Evolutionary conservation across 1,140 invertebrate genomes (phyloP).

Genomic region (Lepidurus packardi): DNA sequence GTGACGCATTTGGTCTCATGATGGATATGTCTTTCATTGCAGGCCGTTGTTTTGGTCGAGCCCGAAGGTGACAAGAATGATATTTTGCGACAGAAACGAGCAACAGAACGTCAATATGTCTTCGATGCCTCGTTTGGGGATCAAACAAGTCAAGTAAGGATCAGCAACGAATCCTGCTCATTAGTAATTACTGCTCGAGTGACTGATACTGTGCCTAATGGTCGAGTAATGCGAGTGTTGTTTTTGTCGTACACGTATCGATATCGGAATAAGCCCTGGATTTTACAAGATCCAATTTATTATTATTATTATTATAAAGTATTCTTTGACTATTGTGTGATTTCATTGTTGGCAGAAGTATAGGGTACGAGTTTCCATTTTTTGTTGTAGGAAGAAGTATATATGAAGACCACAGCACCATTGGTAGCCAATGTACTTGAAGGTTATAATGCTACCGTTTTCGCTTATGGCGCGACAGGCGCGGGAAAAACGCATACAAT

Average conservation of each 20-base stretch:
- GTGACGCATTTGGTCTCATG: too few species aligned
- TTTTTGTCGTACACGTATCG: too few species aligned
- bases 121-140: constrained; percentile 82
- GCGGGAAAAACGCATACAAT: constrained; percentile 89
- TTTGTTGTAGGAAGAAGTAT: constrained; percentile 66
- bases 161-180: background rate
- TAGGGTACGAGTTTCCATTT: background rate
- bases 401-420: constrained; percentile 57
- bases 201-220: too few species aligned
- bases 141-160: constrained; percentile 60
- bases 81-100: constrained; percentile 58
- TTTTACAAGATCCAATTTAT: too few species aligned
- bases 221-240: too few species aligned
- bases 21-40: constrained; percentile 38
- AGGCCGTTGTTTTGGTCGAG: constrained; percentile 62
- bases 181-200: too few species aligned
- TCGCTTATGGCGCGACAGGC: constrained; percentile 93
- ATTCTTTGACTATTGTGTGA: too few species aligned
- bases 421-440: constrained; percentile 51
- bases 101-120: constrained; percentile 67
- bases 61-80: constrained; percentile 57
- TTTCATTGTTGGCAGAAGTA: too few species aligned
- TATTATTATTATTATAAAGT: too few species aligned
- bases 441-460: constrained; percentile 74
- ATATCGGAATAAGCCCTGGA: too few species aligned